These are phyloP conservation scores for Hylomyscus alleni DNA, from an alignment of 2,797 vertebrate species.

Conservation along the genomic window DNA sequence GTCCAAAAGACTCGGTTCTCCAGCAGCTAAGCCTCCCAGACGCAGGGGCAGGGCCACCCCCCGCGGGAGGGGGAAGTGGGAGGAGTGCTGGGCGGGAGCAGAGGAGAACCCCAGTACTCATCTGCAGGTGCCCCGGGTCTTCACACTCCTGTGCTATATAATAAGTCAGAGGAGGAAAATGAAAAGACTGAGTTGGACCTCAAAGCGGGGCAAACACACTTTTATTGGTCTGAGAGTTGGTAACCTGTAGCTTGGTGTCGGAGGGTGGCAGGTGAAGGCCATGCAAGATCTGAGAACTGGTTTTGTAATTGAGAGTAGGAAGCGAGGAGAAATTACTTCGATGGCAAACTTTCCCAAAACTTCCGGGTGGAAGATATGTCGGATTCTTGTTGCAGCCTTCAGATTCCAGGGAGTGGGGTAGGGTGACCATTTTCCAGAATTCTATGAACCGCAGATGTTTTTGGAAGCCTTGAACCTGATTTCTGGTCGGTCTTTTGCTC, in stretches of 20 bases:
- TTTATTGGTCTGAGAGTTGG: neutral
- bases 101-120: accelerated
- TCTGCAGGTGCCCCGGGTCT: neutral
- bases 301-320: neutral
- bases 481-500: neutral
- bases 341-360: neutral
- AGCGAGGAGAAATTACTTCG: accelerated
- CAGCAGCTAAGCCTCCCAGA: accelerated
- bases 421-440: neutral
- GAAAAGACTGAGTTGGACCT: neutral
- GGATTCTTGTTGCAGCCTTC: neutral
- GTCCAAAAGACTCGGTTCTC: accelerated
- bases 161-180: neutral
- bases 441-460: neutral
- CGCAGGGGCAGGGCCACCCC: neutral
- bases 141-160: accelerated
- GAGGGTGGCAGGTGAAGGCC: neutral
- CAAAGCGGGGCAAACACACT: too few species aligned
- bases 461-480: neutral
- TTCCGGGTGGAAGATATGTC: neutral
- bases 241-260: neutral
- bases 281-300: neutral
- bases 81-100: neutral
- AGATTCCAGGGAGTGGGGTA: neutral
- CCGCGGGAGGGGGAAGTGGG: accelerated